These are phyloP conservation scores for Anas platyrhynchos DNA, from an alignment of 2,113 vertebrate genomes.

Conservation along the genomic window DNA sequence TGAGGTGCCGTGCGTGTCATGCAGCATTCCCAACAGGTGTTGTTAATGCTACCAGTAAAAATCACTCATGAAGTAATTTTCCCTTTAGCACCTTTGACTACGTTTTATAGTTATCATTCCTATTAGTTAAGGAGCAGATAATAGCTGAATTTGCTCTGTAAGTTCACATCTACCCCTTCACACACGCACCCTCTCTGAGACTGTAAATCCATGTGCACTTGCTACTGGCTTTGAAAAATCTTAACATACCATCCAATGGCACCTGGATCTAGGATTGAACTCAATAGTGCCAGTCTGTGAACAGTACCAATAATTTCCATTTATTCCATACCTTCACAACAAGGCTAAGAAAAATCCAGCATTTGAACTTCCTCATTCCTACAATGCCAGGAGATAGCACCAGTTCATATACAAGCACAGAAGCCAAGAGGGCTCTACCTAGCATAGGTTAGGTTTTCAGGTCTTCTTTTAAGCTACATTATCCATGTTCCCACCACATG, in stretches of 20 bases:
- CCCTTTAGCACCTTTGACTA: background rate
- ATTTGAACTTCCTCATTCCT: background rate
- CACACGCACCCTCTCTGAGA: background rate
- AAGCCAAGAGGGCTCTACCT: background rate
- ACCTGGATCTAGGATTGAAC: background rate
- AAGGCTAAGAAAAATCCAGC: background rate
- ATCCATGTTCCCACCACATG: rapidly evolving
- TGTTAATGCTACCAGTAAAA: background rate
- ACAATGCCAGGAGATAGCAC: background rate
- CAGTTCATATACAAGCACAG: background rate
- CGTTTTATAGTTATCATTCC: background rate
- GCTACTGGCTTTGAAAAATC: background rate
- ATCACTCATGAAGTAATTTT: background rate
- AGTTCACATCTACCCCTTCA: background rate
- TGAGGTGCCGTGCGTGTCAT: background rate
- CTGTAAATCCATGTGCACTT: background rate
- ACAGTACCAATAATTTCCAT: background rate
- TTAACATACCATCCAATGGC: rapidly evolving
- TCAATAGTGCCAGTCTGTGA: background rate
- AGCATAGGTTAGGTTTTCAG: background rate
- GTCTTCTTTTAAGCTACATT: background rate
- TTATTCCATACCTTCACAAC: background rate
- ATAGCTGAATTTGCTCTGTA: background rate
- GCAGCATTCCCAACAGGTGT: background rate
- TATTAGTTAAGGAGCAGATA: background rate